Evolutionary conservation across 2,113 vertebrate species (phyloP).

Genomic region (Vulpes lagopus): DNA sequence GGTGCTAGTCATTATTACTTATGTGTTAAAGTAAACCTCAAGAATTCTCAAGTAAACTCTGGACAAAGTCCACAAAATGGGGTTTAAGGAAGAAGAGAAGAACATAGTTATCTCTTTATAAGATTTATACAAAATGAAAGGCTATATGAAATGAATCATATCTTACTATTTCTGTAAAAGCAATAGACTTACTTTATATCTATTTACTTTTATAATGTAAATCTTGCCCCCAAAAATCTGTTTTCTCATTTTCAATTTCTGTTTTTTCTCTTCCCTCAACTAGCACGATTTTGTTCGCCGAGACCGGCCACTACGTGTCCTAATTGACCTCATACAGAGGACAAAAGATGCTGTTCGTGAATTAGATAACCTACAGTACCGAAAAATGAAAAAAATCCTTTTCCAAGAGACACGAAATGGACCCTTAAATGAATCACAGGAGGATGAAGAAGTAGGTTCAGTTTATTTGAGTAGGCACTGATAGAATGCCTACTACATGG

Average conservation of each 20-base stretch:
- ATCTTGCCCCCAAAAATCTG: background rate
- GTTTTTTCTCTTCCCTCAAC: constrained; percentile 55
- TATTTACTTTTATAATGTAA: background rate
- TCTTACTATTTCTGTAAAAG: background rate
- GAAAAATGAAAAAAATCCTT: constrained; percentile 99
- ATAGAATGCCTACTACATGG: background rate
- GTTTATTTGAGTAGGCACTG: background rate
- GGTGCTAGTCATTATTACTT: background rate
- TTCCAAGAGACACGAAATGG: constrained; percentile 97
- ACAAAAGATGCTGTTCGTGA: constrained; percentile 99
- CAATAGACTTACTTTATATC: background rate
- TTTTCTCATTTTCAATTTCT: background rate
- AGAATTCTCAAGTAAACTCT: background rate
- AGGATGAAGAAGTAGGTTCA: constrained; percentile 94
- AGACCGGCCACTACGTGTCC: constrained; percentile 93
- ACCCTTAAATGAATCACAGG: constrained; percentile 95
- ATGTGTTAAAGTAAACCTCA: background rate
- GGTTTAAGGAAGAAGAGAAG: background rate
- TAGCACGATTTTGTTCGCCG: constrained; percentile 97
- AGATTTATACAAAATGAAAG: background rate
- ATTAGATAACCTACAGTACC: constrained; percentile 98
- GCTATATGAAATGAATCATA: background rate
- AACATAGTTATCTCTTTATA: background rate
- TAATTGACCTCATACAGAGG: constrained; percentile 97
- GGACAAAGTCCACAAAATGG: background rate